Evolutionary conservation across 2,113 vertebrate genomes (phyloP), one percentile per base, ranked within the genome.

Genomic region (Phyllostomus hastatus): DNA sequence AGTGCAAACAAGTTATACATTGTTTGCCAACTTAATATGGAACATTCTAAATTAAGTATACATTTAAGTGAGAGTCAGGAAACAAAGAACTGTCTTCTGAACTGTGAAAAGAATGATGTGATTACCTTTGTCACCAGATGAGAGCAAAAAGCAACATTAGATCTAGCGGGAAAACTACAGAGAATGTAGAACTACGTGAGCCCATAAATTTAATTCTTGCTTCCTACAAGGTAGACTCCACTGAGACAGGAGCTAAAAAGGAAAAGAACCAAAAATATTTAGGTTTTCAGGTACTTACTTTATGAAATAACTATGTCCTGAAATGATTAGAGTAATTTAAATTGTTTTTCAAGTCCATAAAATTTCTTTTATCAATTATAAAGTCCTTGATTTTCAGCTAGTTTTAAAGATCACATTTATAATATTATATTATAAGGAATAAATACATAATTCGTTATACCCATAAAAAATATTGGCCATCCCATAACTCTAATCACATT

Each of bases 191-290:
- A 31, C 61, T 64, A 64, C 11, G 2, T 8, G 64, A 67, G 90
- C 28, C 52, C 92, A 69, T 88, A 92, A 93, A 97, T 93, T 97
- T 93, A 93, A 91, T 95, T 90, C 78, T 89, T 82, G 24, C 87
- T 83, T 91, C 61, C 78, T 64, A 38, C 61, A 15, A 22, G 48
- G 41, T 89, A 52, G 10, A 83, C 15, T 64, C 24, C 76, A 80
- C 28, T 33, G 73, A 94, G n/a, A 87, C 12, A 91, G 73, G 8
- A 19, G 24, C 57, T 83, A 86, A 76, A 94, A 50, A 38, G 28
- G 50, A 6, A 35, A 88, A 72, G 10, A 35, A 84, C 67, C 67
- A 17, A 82, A 76, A 84, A 80, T 8, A 38, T 90, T 64, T 92
- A 82, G 9, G 24, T 64, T 72, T 72, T 28, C 24, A 72, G 10